Percentiles rank a stretch among this genome's conserved stretches.
Evolutionary conservation across 2,113 vertebrate species (phyloP).

Genomic region (Thermophis baileyi): DNA sequence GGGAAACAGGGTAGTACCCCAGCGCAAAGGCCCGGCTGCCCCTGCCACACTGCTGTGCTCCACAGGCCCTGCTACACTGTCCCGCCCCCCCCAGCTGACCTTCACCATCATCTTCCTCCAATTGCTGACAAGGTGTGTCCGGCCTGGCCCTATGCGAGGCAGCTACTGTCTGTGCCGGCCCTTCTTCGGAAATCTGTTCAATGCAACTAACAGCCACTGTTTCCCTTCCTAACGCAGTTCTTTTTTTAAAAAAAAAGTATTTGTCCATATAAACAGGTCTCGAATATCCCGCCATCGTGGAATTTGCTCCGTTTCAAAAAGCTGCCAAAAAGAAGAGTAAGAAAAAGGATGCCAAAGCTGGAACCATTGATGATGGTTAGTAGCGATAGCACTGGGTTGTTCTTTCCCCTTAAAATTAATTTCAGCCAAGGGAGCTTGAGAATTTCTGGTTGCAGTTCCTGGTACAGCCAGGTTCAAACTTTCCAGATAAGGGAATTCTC

Average conservation of each 20-base stretch:
- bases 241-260: not conserved
- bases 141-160: not conserved
- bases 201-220: not conserved
- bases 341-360: constrained; percentile 94
- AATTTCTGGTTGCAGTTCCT: not conserved
- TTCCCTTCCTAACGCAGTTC: not conserved
- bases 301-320: constrained; percentile 99
- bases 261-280: constrained; percentile 76
- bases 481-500: not conserved
- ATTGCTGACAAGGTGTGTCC: not conserved
- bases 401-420: not conserved
- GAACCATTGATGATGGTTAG: constrained; percentile 91
- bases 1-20: too few species aligned
- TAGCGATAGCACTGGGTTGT: constrained; percentile 26
- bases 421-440: not conserved
- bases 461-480: not conserved
- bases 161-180: not conserved
- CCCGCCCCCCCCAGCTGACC: not conserved
- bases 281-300: constrained; percentile 93
- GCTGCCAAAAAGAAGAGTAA: constrained; percentile 95
- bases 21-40: not conserved
- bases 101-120: not conserved
- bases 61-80: not conserved
- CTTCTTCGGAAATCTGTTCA: not conserved
- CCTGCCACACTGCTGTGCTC: not conserved